These are phyloP conservation scores for Himalopsyche anomala DNA, from an alignment of 2,888 invertebrate species.

Conservation along the genomic window DNA sequence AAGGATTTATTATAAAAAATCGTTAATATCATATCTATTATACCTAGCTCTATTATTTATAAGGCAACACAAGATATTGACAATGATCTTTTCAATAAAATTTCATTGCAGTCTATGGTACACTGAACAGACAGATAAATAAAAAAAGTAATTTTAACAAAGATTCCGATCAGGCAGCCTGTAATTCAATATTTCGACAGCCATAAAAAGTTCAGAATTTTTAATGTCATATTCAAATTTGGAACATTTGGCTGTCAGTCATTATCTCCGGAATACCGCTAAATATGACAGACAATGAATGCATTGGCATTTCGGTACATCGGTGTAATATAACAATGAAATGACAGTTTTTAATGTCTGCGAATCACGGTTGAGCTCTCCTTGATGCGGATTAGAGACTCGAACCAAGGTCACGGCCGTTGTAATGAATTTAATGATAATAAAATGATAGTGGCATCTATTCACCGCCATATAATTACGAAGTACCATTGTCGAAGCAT, in stretches of 20 bases:
- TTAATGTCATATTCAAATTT: no score
- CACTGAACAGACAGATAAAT: no score
- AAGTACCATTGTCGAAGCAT: slow-evolving; percentile 4
- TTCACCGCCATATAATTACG: slow-evolving; percentile 33
- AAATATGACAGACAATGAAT: slow-evolving; percentile 10
- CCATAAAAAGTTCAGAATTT: no score
- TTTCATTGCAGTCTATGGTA: no score
- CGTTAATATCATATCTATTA: no score
- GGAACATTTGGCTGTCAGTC: not conserved
- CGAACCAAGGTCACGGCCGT: slow-evolving; percentile 32
- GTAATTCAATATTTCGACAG: no score
- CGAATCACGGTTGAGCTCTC: slow-evolving; percentile 40
- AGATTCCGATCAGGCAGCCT: no score
- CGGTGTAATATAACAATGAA: slow-evolving; percentile 31
- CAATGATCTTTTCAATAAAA: no score
- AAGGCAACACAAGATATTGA: no score
- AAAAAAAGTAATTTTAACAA: no score
- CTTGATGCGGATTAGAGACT: slow-evolving; percentile 10
- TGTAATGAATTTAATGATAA: slow-evolving; percentile 35
- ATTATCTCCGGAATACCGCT: not conserved
- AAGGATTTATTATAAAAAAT: no score
- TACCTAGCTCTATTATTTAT: no score
- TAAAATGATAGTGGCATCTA: slow-evolving; percentile 19
- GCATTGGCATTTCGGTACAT: not conserved
- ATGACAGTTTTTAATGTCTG: slow-evolving; percentile 22